A percentile compares a stretch with the other conserved stretches of the same genome.
These are phyloP conservation scores for Edolisoma coerulescens DNA, from an alignment of 2,113 vertebrate species.

Conservation along the genomic window DNA sequence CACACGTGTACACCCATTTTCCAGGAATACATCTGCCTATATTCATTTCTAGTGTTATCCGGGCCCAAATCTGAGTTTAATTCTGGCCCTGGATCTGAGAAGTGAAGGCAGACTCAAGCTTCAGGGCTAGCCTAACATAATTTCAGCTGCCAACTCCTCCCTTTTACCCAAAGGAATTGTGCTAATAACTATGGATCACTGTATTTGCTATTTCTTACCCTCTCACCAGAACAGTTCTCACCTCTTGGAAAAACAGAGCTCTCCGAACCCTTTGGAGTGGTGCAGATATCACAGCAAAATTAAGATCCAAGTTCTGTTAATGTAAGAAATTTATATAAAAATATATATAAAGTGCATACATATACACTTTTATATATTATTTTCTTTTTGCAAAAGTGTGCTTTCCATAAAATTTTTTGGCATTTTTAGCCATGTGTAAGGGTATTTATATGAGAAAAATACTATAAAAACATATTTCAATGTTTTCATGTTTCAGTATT, in stretches of 20 bases:
- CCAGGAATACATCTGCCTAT: background rate
- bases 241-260: background rate
- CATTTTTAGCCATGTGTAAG: background rate
- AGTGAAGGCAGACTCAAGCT: background rate
- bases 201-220: background rate
- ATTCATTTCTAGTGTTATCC: fast-evolving
- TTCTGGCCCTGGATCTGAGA: background rate
- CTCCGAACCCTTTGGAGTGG: background rate
- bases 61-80: background rate
- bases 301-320: background rate
- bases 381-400: background rate
- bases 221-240: background rate
- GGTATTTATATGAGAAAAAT: background rate
- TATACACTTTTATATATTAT: background rate
- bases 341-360: too few species aligned
- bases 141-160: background rate
- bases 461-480: background rate
- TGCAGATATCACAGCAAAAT: background rate
- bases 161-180: background rate
- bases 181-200: background rate
- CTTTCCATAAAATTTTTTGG: background rate
- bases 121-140: background rate
- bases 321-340: background rate
- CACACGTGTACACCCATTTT: background rate
- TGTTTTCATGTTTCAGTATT: background rate